Evolutionary conservation across 2,888 invertebrate species (phyloP).

Genomic region (Nomada goodeniana): DNA sequence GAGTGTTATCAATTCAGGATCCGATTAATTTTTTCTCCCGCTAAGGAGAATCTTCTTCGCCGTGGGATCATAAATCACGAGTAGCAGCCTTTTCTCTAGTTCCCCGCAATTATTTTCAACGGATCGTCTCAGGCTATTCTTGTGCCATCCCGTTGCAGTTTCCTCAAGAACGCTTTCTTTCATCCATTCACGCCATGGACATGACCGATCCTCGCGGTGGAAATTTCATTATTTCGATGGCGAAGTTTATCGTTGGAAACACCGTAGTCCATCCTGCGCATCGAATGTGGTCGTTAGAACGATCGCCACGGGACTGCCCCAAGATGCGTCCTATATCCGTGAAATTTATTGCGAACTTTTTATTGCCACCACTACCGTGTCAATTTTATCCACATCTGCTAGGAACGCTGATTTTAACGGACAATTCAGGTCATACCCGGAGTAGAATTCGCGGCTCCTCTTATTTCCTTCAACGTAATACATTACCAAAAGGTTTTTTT

Average conservation of each 20-base stretch:
- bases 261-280: background rate
- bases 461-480: too few relatives aligned
- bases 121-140: background rate
- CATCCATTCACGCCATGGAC: slow-evolving; percentile 20
- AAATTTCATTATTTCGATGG: slow-evolving; percentile 59
- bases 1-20: background rate
- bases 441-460: too few relatives aligned
- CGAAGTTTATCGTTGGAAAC: slow-evolving; percentile 55
- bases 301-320: background rate
- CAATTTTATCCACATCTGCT: slow-evolving; percentile 19
- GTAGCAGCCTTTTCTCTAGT: background rate
- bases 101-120: background rate
- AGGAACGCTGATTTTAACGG: slow-evolving; percentile 35
- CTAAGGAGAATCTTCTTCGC: background rate
- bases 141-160: background rate
- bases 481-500: too few relatives aligned
- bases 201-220: slow-evolving; percentile 10
- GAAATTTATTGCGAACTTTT: slow-evolving; percentile 60
- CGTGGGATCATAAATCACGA: background rate
- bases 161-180: background rate
- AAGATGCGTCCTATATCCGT: slow-evolving; percentile 13
- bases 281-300: slow-evolving; percentile 8
- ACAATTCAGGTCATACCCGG: slow-evolving; percentile 7
- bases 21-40: background rate
- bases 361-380: slow-evolving; percentile 36